These are phyloP conservation scores for Oreochromis mossambicus DNA, from an alignment of 2,797 vertebrate species.

Conservation along the genomic window DNA sequence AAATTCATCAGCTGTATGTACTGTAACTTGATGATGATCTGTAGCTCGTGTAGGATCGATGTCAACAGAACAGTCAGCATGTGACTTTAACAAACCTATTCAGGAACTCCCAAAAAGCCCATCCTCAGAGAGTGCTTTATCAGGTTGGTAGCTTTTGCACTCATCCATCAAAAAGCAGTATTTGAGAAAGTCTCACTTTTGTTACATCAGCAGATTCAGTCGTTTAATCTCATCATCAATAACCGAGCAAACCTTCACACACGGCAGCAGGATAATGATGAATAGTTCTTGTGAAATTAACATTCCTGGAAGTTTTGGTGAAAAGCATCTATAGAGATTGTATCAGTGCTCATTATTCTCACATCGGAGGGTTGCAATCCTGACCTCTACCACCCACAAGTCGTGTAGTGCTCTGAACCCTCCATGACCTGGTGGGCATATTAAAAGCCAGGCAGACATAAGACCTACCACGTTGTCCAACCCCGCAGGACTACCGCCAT, in stretches of 20 bases:
- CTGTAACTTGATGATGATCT: not conserved
- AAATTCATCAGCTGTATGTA: not conserved
- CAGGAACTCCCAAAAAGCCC: not conserved
- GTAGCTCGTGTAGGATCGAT: not conserved
- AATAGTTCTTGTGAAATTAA: not conserved
- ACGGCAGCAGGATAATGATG: not conserved
- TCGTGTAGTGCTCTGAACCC: slow-evolving; percentile 29
- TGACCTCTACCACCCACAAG: slow-evolving; percentile 30
- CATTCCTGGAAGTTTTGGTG: not conserved
- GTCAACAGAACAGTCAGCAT: not conserved
- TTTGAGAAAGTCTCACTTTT: not conserved
- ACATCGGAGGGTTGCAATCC: not conserved
- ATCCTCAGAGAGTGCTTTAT: not conserved
- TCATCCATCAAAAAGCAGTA: not conserved
- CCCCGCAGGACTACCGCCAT: slow-evolving; percentile 3
- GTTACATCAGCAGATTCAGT: not conserved
- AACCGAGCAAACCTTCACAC: not conserved
- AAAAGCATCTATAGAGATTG: not conserved
- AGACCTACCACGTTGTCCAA: slow-evolving; percentile 52
- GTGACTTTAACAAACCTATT: not conserved
- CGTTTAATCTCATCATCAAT: not conserved
- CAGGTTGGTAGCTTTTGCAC: not conserved
- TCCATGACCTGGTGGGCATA: slow-evolving; percentile 37
- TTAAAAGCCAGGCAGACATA: slow-evolving; percentile 12
- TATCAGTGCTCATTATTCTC: not conserved